These are phyloP conservation scores for Drosophila mayri DNA, from an alignment of 1,140 invertebrate genomes.

Conservation along the genomic window DNA sequence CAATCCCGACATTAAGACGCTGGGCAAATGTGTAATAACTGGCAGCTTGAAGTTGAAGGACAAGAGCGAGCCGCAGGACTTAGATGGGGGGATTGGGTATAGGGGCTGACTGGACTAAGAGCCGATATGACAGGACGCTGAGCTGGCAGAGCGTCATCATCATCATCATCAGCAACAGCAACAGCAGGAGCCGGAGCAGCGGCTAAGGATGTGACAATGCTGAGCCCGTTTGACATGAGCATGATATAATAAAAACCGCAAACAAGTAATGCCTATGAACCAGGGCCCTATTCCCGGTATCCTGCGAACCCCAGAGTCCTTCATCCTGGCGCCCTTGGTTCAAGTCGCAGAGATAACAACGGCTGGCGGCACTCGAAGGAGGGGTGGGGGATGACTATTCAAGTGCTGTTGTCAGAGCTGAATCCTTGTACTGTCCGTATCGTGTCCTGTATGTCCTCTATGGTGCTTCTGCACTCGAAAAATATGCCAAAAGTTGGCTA, in stretches of 20 bases:
- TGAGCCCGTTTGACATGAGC: conserved; percentile 78
- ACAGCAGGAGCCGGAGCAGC: conserved; percentile 11
- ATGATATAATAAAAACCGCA: conserved; percentile 82
- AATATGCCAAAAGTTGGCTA: not conserved
- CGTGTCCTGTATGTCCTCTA: conserved; percentile 12
- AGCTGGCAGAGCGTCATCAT: conserved; percentile 59
- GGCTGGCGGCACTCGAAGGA: not conserved
- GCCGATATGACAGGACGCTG: conserved; percentile 67
- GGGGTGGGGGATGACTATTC: conserved; percentile 22
- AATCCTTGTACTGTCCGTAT: conserved; percentile 2
- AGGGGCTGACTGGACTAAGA: conserved; percentile 26
- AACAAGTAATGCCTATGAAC: conserved; percentile 71
- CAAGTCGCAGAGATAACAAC: conserved; percentile 38
- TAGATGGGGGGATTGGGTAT: conserved; percentile 15
- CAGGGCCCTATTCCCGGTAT: not conserved
- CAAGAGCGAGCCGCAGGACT: conserved; percentile 31
- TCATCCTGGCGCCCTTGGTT: not conserved
- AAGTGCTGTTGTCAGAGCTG: conserved; percentile 46
- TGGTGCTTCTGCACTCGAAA: not conserved
- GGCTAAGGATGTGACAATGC: conserved; percentile 72
- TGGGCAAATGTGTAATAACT: conserved; percentile 73
- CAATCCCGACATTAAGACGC: conserved; percentile 68
- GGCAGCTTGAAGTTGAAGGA: conserved; percentile 36
- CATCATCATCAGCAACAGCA: conserved; percentile 5
- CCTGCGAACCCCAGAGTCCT: conserved; percentile 16